Conservation (phyloP, 2,113 vertebrate species). For the Parotia lawesii region DNA sequence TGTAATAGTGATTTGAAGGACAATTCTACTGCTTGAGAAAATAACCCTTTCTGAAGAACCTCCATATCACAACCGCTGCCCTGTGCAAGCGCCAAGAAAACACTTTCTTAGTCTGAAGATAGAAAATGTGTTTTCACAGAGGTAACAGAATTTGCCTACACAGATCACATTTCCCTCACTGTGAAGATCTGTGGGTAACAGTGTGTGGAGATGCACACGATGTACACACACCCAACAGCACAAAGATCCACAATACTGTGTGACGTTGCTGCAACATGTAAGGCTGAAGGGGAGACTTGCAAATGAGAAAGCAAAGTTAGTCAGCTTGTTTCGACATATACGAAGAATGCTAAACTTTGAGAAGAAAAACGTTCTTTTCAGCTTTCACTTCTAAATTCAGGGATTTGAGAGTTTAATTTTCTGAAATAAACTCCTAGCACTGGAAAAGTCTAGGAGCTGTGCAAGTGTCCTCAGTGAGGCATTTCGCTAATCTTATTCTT, state of each 20-base stretch:
- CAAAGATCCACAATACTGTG: fast-evolving
- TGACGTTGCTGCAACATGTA: background rate
- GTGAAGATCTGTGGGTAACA: background rate
- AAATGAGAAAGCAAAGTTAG: background rate
- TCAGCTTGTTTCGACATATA: background rate
- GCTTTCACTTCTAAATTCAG: slow-evolving; percentile 4
- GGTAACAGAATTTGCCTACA: background rate
- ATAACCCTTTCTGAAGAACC: background rate
- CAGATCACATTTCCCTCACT: background rate
- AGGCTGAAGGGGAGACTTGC: background rate
- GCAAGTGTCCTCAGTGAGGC: background rate
- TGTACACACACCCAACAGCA: background rate
- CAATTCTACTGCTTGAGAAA: background rate
- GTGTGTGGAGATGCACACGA: background rate
- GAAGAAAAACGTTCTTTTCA: background rate
- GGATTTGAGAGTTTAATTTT: background rate
- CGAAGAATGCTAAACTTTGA: background rate
- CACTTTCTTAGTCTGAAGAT: background rate
- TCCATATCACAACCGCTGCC: background rate
- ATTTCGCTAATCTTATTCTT: background rate
- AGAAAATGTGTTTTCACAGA: background rate
- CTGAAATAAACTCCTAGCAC: background rate
- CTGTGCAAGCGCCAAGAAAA: background rate
- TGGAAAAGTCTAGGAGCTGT: background rate
- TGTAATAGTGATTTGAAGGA: background rate